Base-by-base conservation (phyloP, 2,888 invertebrate species). In the Tolmerus cingulatus region DNA sequence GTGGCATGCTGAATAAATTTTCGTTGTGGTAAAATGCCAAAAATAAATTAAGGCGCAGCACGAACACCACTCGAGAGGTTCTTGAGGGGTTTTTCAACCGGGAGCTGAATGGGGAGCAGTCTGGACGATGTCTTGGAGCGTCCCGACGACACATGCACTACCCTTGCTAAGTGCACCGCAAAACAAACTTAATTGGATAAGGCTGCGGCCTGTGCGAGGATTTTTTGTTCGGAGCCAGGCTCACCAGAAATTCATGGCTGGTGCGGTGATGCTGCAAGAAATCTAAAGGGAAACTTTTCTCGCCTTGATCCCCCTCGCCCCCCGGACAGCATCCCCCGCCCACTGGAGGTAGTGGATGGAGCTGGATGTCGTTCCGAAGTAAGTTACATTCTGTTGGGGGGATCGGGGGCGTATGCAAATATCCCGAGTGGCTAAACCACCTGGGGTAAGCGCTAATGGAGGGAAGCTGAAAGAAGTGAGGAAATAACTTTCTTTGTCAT, bases 191-290 rank as follows among this genome's bases (percentile, higher is more conserved):
- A 16, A 92, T 93, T 90, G 93, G 92, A 1, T 91, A 91, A 84
- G 90, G 91, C 88, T 93, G 93, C 88, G 90, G 89, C 27, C 90
- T 90, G 12, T 96, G 96, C 91, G 92, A 93, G 76, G 94, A 94
- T 95, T 46, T 96, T 94, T 91, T 96, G 96, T 90, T 93, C 95
- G 43, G 93, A 93, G 27, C 96, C 96, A 90, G 93, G 94, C 23
- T 91, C 95, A 87, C 95, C 95, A 0, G 96, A 96, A 91, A 93
- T 95, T 0, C 96, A 96, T 90, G 96, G 96, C 0, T 96, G 96
- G 8, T 23, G 66, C 91, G 95, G 95, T 0, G 94, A 94, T 87
- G 94, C 94, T 1, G 94, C 94, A 0, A 93, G 94, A 89, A 92
- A 92, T 27, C 93, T 93, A 95, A 87, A 92, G 94, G 93, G 91